These are phyloP conservation scores for Drosophila pachea DNA, from an alignment of 1,140 invertebrate genomes.

Conservation along the genomic window DNA sequence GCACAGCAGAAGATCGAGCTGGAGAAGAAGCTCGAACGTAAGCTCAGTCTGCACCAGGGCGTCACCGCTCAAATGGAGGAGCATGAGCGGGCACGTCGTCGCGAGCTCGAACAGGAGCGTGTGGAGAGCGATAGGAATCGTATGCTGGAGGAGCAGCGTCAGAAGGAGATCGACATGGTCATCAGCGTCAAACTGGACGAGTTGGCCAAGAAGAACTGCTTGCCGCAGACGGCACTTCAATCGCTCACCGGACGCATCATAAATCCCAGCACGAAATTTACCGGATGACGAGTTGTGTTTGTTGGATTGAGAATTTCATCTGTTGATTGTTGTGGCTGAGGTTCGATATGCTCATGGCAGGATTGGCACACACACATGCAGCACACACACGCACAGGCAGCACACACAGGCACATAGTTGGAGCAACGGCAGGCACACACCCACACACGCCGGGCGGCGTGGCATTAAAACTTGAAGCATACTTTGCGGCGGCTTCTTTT, in stretches of 20 bases:
- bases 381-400: slow-evolving; percentile 9
- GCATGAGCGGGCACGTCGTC: slow-evolving; percentile 48
- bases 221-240: slow-evolving; percentile 34
- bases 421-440: slow-evolving; percentile 1
- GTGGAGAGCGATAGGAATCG: slow-evolving; percentile 28
- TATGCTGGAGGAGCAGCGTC: slow-evolving; percentile 36
- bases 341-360: slow-evolving; percentile 8
- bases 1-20: slow-evolving; percentile 40
- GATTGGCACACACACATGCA: slow-evolving; percentile 17
- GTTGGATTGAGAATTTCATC: not conserved
- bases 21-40: slow-evolving; percentile 31
- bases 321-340: slow-evolving; percentile 13
- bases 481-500: slow-evolving; percentile 42
- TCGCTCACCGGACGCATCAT: slow-evolving; percentile 53
- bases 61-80: slow-evolving; percentile 61
- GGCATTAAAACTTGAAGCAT: slow-evolving; percentile 57
- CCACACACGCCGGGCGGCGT: slow-evolving; percentile 3
- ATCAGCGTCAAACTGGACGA: slow-evolving; percentile 60
- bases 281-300: slow-evolving; percentile 7
- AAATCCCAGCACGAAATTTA: slow-evolving; percentile 34
- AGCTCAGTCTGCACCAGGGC: slow-evolving; percentile 35
- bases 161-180: slow-evolving; percentile 63
- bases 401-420: slow-evolving; percentile 4
- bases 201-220: slow-evolving; percentile 45
- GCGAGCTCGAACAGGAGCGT: slow-evolving; percentile 44